phyloP scores from a whole-genome alignment of 2,113 vertebrate species.

The Sporophila hypoxantha region DNA sequence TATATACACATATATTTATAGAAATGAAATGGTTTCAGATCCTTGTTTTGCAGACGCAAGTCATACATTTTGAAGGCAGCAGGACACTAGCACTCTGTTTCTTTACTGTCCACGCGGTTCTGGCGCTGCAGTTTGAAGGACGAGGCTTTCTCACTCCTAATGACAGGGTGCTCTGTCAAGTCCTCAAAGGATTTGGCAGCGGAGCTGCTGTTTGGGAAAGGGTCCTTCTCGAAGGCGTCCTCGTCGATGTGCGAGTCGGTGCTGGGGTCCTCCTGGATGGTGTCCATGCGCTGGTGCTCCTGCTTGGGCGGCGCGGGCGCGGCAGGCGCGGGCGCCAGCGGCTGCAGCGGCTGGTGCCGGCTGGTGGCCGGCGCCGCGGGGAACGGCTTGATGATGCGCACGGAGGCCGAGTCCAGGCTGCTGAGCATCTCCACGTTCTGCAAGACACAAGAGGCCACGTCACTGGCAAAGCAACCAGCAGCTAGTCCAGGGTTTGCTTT shows the following conservation, averaged over 20 bases:
- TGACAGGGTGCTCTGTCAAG: slow-evolving; percentile 78
- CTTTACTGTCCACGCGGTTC: slow-evolving; percentile 87
- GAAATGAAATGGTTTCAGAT: slow-evolving; percentile 52
- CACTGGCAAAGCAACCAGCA: background rate
- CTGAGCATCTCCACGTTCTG: slow-evolving; percentile 89
- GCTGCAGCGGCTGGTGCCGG: slow-evolving; percentile 67
- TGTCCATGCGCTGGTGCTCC: slow-evolving; percentile 88
- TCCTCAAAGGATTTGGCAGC: slow-evolving; percentile 92
- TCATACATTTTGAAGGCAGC: background rate
- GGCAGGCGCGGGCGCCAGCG: background rate
- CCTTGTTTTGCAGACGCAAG: background rate
- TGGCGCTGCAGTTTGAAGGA: slow-evolving; percentile 87
- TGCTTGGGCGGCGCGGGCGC: slow-evolving; percentile 8
- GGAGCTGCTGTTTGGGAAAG: slow-evolving; percentile 79
- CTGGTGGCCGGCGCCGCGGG: slow-evolving; percentile 61
- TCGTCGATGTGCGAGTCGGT: slow-evolving; percentile 84
- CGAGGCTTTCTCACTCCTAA: slow-evolving; percentile 76
- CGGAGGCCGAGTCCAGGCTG: slow-evolving; percentile 81
- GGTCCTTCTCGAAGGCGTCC: slow-evolving; percentile 80
- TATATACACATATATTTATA: slow-evolving; percentile 50
- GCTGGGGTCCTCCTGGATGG: slow-evolving; percentile 95
- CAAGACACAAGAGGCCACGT: background rate
- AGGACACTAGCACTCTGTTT: slow-evolving; percentile 83
- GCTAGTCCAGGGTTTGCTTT: fast-evolving
- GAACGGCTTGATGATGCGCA: slow-evolving; percentile 83